These are phyloP conservation scores for Cydia pomonella DNA, from an alignment of 1,140 invertebrate species.

Conservation along the genomic window DNA sequence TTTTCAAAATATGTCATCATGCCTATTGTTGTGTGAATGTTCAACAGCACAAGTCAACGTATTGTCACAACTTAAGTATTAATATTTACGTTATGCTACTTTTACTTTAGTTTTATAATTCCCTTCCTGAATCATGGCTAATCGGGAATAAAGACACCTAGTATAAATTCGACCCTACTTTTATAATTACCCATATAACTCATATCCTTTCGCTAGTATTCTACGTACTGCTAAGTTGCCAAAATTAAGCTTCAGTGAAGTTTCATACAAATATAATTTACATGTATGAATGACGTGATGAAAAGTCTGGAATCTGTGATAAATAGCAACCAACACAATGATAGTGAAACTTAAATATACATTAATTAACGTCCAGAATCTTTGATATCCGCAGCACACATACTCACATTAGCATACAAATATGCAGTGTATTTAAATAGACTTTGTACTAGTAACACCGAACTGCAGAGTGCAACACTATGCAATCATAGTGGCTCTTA, in stretches of 20 bases:
- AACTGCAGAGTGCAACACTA: slow-evolving; percentile 34
- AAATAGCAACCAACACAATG: neutral
- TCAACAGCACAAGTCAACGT: neutral
- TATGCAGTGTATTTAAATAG: slow-evolving; percentile 34
- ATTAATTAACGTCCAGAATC: neutral
- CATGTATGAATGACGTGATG: too few species aligned
- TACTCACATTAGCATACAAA: slow-evolving; percentile 51
- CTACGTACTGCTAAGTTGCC: neutral
- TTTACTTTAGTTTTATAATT: neutral
- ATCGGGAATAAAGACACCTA: neutral
- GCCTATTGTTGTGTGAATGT: too few species aligned
- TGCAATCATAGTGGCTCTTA: slow-evolving; percentile 51
- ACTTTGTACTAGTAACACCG: slow-evolving; percentile 40
- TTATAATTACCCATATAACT: too few species aligned
- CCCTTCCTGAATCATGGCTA: neutral
- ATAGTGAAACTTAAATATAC: neutral
- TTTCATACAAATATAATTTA: neutral
- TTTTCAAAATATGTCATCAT: too few species aligned
- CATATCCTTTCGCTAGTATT: too few species aligned
- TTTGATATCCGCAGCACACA: slow-evolving; percentile 44
- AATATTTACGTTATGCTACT: neutral
- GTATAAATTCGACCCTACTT: too few species aligned
- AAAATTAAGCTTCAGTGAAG: neutral
- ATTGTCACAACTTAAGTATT: neutral
- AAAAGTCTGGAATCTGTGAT: too few species aligned